These are phyloP conservation scores for Listrodromus nycthemerus DNA, from an alignment of 2,888 invertebrate genomes.

Conservation along the genomic window DNA sequence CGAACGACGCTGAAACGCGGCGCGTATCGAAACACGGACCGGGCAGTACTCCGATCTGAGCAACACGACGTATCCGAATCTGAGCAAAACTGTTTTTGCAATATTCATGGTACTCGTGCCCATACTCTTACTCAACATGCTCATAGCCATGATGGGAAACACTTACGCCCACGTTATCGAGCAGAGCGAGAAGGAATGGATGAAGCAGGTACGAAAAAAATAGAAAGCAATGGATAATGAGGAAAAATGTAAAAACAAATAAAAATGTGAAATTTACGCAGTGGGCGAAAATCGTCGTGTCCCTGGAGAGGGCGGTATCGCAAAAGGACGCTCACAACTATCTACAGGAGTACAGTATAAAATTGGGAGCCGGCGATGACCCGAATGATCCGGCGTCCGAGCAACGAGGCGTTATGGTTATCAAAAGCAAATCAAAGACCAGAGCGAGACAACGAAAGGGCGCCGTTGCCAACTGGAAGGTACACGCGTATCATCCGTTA, in stretches of 20 bases:
- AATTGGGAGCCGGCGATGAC: constrained; percentile 92
- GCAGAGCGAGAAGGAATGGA: constrained; percentile 99
- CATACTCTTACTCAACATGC: constrained; percentile 97
- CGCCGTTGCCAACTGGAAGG: constrained; percentile 99
- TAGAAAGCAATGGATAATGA: constrained; percentile 42
- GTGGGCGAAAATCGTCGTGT: constrained; percentile 99
- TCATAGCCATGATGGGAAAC: constrained; percentile 99
- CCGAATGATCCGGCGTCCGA: constrained; percentile 91
- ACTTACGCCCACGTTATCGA: constrained; percentile 99
- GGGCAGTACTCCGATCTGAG: constrained; percentile 96
- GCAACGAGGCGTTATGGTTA: constrained; percentile 98
- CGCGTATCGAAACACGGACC: neutral
- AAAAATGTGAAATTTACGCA: constrained; percentile 81
- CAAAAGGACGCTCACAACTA: constrained; percentile 95
- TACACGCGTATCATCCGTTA: constrained; percentile 79
- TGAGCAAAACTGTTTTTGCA: constrained; percentile 98
- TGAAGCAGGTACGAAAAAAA: constrained; percentile 90
- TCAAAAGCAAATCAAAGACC: constrained; percentile 98
- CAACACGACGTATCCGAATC: constrained; percentile 94
- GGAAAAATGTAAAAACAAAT: too few species aligned
- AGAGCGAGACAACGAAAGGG: constrained; percentile 98
- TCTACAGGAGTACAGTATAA: constrained; percentile 97
- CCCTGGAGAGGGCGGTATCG: constrained; percentile 96
- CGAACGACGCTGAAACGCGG: neutral
- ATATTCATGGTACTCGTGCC: constrained; percentile 99